Evolutionary conservation across 2,888 invertebrate genomes (phyloP).

Genomic region (Myopa tessellatipennis): DNA sequence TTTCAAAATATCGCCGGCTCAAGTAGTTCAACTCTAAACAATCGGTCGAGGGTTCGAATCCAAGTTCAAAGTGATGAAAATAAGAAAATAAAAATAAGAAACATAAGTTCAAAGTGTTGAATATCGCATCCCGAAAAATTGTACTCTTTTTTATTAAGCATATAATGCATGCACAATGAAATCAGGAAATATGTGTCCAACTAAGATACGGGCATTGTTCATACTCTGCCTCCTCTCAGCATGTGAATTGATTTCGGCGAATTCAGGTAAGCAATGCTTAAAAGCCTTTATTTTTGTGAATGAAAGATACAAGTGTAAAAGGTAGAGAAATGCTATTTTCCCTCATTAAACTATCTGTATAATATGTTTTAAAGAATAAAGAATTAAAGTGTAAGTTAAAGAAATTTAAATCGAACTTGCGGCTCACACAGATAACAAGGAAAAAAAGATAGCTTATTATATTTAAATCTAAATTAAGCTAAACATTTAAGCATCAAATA

Average conservation of each 20-base stretch:
- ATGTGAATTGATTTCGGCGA: slow-evolving; percentile 41
- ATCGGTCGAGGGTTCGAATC: no score
- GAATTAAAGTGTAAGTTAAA: not conserved
- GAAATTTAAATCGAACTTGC: not conserved
- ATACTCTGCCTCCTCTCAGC: slow-evolving; percentile 39
- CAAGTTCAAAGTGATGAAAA: no score
- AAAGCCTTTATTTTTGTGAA: not conserved
- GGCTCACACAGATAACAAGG: no score
- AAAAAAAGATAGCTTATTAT: no score
- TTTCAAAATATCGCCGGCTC: not conserved
- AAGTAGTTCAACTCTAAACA: no score
- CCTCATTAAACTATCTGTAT: not conserved
- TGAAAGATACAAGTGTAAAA: not conserved
- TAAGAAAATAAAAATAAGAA: no score
- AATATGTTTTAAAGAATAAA: not conserved
- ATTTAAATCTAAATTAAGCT: no score
- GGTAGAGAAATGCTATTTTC: not conserved
- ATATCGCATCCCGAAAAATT: no score
- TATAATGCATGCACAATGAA: slow-evolving; percentile 40
- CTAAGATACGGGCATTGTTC: slow-evolving; percentile 20
- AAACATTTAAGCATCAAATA: no score
- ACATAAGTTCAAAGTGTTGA: no score
- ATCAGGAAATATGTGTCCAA: slow-evolving; percentile 37
- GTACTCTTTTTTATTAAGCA: no score
- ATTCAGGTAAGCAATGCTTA: slow-evolving; percentile 44